phyloP scores from a whole-genome alignment of 2,888 invertebrate species.

The Alcis repandata region DNA sequence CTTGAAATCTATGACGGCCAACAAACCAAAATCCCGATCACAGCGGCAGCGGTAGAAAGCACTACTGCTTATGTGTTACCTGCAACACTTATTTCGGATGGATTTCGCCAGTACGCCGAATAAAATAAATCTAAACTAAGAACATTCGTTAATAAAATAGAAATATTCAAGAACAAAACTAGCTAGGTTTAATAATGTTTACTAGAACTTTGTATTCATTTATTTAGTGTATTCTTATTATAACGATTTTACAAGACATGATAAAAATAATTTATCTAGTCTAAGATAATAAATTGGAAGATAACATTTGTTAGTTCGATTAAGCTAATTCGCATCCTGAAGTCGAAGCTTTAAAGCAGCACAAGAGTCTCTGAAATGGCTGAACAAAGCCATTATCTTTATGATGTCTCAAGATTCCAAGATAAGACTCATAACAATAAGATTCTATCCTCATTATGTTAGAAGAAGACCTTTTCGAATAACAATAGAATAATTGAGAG shows the following conservation, averaged over 20 bases:
- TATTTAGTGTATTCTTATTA: no score
- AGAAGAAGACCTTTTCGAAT: neutral
- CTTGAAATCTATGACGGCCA: slow-evolving; percentile 47
- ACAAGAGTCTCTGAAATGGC: no score
- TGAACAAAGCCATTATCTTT: no score
- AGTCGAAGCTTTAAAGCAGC: no score
- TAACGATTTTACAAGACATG: neutral
- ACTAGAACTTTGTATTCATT: neutral
- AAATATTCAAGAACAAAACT: neutral
- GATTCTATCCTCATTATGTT: neutral
- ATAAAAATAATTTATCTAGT: neutral
- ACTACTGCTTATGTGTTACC: neutral
- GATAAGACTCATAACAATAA: no score
- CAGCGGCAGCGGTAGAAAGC: neutral
- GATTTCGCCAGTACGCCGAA: slow-evolving; percentile 5
- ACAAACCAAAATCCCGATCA: neutral
- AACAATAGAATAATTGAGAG: neutral
- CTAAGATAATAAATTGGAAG: no score
- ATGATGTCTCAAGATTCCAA: no score
- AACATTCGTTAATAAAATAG: neutral
- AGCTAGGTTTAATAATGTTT: neutral
- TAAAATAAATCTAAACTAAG: neutral
- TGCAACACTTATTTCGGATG: neutral
- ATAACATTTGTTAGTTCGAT: no score
- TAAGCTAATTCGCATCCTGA: no score